phyloP scores from a whole-genome alignment of 1,140 invertebrate species.

The Holotrichia oblita region DNA sequence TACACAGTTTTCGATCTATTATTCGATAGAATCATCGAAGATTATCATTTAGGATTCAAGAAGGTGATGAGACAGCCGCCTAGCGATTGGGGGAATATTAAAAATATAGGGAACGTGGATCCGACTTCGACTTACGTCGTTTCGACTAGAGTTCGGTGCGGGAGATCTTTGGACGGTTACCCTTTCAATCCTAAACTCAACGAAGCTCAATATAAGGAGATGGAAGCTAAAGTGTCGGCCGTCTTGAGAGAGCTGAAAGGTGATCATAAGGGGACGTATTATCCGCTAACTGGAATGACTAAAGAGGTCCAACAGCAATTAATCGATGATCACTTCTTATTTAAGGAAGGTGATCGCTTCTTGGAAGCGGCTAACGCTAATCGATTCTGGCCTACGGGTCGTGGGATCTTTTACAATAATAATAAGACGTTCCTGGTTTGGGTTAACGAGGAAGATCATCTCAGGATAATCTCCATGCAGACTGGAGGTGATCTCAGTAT shows the following conservation, averaged over 20 bases:
- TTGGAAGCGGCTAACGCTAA: constrained; percentile 76
- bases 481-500: constrained; percentile 69
- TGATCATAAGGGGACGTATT: constrained; percentile 75
- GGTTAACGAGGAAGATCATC: constrained; percentile 81
- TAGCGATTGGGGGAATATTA: constrained; percentile 75
- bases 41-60: constrained; percentile 76
- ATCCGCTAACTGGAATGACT: constrained; percentile 74
- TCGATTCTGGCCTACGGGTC: constrained; percentile 80
- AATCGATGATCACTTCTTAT: constrained; percentile 82
- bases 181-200: constrained; percentile 81
- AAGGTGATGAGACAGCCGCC: constrained; percentile 71
- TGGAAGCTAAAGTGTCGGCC: constrained; percentile 64
- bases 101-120: constrained; percentile 76
- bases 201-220: constrained; percentile 72
- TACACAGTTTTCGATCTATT: constrained; percentile 76
- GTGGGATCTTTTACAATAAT: constrained; percentile 79
- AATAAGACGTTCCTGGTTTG: constrained; percentile 80
- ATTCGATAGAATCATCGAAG: constrained; percentile 82
- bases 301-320: constrained; percentile 75
- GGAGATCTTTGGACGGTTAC: constrained; percentile 74
- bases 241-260: constrained; percentile 62
- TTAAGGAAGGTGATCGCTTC: constrained; percentile 79
- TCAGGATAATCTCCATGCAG: constrained; percentile 81
- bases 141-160: constrained; percentile 79
- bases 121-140: constrained; percentile 74